Conservation (phyloP, 2,113 vertebrate genomes). For the Myotis lucifugus region DNA sequence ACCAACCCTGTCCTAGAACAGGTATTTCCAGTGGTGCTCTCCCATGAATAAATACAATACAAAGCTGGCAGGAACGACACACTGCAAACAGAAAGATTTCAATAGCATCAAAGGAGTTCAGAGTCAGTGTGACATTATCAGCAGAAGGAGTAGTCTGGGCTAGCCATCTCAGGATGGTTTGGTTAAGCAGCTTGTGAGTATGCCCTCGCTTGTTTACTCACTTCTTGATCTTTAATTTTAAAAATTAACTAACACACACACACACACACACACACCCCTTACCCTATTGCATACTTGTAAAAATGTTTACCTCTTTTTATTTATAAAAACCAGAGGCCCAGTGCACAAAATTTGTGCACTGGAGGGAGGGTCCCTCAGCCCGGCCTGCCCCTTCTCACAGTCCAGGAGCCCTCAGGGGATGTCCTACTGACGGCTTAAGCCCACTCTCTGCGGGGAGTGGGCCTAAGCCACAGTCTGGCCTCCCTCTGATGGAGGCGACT, state of each 20-base stretch:
- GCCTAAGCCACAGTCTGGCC: too few species aligned
- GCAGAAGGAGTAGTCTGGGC: not conserved
- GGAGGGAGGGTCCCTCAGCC: too few species aligned
- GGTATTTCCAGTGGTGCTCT: constrained; percentile 25
- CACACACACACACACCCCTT: not conserved
- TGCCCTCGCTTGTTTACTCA: not conserved
- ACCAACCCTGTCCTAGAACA: not conserved
- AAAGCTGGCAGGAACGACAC: not conserved
- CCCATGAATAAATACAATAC: not conserved
- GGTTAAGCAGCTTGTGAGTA: not conserved
- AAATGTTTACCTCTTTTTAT: not conserved
- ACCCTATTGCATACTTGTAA: not conserved
- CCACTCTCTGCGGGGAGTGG: too few species aligned
- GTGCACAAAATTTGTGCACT: too few species aligned
- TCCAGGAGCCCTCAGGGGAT: too few species aligned
- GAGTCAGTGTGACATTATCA: not conserved
- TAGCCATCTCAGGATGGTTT: not conserved
- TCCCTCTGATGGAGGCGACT: too few species aligned
- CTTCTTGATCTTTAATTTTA: not conserved
- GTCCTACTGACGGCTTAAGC: too few species aligned
- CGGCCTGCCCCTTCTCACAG: too few species aligned
- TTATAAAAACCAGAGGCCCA: not conserved
- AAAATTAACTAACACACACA: not conserved
- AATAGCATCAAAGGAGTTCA: not conserved
- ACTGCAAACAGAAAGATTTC: not conserved